phyloP scores from a whole-genome alignment of 2,113 vertebrate species.

The Proterorhinus semilunaris region DNA sequence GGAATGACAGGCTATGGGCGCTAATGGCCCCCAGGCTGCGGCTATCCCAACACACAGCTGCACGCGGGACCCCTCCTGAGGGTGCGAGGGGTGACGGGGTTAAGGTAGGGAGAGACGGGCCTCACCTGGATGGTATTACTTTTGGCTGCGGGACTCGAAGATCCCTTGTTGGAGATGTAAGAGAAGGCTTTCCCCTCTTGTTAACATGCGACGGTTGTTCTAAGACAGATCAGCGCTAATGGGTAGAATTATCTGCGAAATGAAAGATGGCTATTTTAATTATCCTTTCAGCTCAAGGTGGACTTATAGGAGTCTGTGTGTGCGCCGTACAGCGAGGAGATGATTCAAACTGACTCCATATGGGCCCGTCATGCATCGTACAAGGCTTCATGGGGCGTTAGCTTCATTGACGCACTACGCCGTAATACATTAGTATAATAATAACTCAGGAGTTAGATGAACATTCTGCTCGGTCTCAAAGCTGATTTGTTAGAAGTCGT shows the following conservation, averaged over 20 bases:
- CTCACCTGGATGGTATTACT: conserved; percentile 62
- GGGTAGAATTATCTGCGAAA: conserved; percentile 22
- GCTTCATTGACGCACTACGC: not conserved
- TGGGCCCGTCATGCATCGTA: not conserved
- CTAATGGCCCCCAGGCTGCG: conserved; percentile 33
- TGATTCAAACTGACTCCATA: not conserved
- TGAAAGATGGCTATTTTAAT: conserved; percentile 36
- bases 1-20: conserved; percentile 32
- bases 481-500: too few species aligned
- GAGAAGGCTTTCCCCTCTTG: conserved; percentile 22
- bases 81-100: conserved; percentile 41
- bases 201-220: conserved; percentile 21
- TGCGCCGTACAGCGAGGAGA: conserved; percentile 48
- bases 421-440: not conserved
- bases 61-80: conserved; percentile 32
- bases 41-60: conserved; percentile 43
- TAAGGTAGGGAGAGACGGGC: conserved; percentile 50
- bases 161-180: conserved; percentile 42
- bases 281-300: conserved; percentile 24
- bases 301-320: conserved; percentile 42
- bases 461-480: too few species aligned
- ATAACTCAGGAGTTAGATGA: too few species aligned
- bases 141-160: conserved; percentile 21
- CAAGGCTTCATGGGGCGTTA: not conserved
- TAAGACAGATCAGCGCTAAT: conserved; percentile 27